Percentiles rank a stretch among this genome's conserved stretches.
Evolutionary conservation across 2,113 vertebrate species (phyloP).

Genomic region (Prolemur simus): DNA sequence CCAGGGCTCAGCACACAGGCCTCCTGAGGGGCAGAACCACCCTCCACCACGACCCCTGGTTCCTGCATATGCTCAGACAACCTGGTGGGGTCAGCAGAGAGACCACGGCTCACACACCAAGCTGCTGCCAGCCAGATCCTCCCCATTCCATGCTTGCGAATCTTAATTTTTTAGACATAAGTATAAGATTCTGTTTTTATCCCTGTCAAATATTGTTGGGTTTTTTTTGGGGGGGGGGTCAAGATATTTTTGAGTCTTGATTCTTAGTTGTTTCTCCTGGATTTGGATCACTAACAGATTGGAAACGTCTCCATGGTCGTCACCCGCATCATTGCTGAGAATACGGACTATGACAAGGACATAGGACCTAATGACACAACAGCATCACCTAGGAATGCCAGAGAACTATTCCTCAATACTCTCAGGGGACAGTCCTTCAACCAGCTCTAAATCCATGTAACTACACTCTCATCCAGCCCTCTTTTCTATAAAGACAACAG

Average conservation of each 20-base stretch:
- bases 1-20: not conserved
- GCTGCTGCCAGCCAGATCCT: too few relatives aligned
- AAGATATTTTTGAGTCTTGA: not conserved
- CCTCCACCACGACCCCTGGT: not conserved
- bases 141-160: not conserved
- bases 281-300: not conserved
- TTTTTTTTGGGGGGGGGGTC: not conserved
- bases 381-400: not conserved
- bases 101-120: accelerated
- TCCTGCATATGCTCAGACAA: not conserved
- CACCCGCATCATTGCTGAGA: not conserved
- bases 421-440: not conserved
- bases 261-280: not conserved
- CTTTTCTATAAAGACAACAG: not conserved
- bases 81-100: not conserved
- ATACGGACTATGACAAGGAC: not conserved
- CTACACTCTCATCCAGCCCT: not conserved
- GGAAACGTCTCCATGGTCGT: not conserved
- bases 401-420: not conserved
- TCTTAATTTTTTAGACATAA: not conserved
- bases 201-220: not conserved
- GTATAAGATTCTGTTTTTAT: not conserved
- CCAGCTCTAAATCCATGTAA: not conserved
- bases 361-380: not conserved
- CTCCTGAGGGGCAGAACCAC: not conserved